Evolutionary conservation across 1,140 invertebrate genomes (phyloP).

Genomic region (Euwallacea similis): DNA sequence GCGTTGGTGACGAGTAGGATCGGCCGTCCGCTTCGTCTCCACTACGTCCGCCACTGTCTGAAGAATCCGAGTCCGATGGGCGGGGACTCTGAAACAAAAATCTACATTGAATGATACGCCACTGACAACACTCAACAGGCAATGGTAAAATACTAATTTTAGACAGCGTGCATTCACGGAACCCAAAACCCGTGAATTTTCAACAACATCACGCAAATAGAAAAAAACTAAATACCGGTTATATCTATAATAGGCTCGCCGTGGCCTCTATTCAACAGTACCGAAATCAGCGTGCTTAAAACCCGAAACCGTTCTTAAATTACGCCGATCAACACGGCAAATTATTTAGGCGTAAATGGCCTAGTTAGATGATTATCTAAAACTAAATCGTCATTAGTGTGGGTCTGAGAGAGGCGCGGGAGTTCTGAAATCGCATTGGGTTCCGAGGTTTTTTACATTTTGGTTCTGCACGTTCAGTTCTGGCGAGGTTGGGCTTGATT

Average conservation of each 20-base stretch:
- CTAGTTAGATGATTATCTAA: conserved; percentile 22
- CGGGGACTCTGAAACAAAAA: conserved; percentile 57
- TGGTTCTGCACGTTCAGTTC: too few species aligned
- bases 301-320: conserved; percentile 26
- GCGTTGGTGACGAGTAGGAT: conserved; percentile 47
- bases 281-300: conserved; percentile 19
- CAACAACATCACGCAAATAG: conserved; percentile 14
- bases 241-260: conserved; percentile 16
- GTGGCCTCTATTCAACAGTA: conserved; percentile 18
- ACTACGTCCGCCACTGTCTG: conserved; percentile 52
- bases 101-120: neutral
- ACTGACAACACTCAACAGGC: neutral
- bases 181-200: neutral
- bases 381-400: conserved; percentile 17
- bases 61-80: conserved; percentile 62
- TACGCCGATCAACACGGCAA: conserved; percentile 17
- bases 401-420: neutral
- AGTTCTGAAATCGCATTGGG: neutral
- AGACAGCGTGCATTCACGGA: too few species aligned
- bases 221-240: conserved; percentile 20
- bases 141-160: neutral
- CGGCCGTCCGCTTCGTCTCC: conserved; percentile 53
- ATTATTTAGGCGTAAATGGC: conserved; percentile 22
- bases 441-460: neutral
- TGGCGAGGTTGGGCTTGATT: too few species aligned